A percentile compares a stretch with the other conserved stretches of the same genome.
These are phyloP conservation scores for Xylophagus ater DNA, from an alignment of 2,888 invertebrate genomes.

Conservation along the genomic window DNA sequence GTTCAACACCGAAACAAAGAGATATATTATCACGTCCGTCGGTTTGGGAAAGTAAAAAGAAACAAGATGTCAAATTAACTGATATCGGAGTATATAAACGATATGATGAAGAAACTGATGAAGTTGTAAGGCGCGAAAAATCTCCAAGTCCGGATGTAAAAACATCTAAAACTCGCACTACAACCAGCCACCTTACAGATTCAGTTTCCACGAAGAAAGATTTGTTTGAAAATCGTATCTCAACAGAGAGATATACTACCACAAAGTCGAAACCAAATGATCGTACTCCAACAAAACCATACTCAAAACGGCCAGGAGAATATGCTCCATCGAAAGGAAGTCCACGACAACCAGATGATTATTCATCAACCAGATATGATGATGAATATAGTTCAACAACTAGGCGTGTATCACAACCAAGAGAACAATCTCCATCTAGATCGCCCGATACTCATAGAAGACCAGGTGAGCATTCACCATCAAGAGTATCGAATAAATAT, in stretches of 20 bases:
- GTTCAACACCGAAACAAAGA: constrained; percentile 32
- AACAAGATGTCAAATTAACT: constrained; percentile 35
- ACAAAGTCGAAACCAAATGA: constrained; percentile 16
- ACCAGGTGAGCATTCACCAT: too few relatives aligned
- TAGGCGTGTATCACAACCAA: too few relatives aligned
- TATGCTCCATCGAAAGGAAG: neutral
- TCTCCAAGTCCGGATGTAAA: constrained; percentile 10
- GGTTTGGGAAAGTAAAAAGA: constrained; percentile 36
- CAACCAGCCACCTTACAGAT: constrained; percentile 22
- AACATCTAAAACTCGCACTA: constrained; percentile 17
- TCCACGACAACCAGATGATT: neutral
- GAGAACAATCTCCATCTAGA: too few relatives aligned
- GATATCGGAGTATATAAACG: constrained; percentile 42
- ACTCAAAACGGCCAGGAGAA: neutral
- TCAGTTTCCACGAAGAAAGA: constrained; percentile 26
- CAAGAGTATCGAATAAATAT: constrained; percentile 2
- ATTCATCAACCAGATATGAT: constrained; percentile 1
- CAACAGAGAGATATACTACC: constrained; percentile 18
- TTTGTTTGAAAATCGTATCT: constrained; percentile 25
- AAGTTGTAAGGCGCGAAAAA: constrained; percentile 7
- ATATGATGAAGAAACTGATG: constrained; percentile 13
- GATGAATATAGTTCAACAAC: too few relatives aligned
- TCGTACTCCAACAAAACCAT: neutral
- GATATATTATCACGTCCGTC: constrained; percentile 45
- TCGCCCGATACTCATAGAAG: too few relatives aligned